phyloP scores from a whole-genome alignment of 2,888 invertebrate genomes.

The Cecidostiba fungosa region DNA sequence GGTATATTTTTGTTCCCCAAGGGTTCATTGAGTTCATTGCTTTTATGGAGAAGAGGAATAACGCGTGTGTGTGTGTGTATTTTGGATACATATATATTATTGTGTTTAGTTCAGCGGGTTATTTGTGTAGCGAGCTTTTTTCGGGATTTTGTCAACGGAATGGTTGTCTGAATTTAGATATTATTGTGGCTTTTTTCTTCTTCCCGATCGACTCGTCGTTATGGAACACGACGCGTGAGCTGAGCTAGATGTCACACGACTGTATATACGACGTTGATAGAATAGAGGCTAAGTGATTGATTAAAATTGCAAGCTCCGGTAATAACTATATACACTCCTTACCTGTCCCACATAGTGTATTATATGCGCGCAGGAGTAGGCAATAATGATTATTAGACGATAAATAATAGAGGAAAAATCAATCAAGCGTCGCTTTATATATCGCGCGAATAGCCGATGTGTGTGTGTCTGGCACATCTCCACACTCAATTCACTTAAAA shows the following conservation, averaged over 20 bases:
- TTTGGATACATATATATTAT: neutral
- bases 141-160: no score
- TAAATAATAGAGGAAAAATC: slow-evolving; percentile 36
- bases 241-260: neutral
- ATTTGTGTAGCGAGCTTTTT: neutral
- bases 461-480: neutral
- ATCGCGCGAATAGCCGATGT: neutral
- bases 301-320: neutral
- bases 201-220: no score
- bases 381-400: slow-evolving; percentile 22
- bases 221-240: no score
- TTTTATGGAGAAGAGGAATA: neutral
- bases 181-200: no score
- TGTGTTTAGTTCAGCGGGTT: neutral
- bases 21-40: neutral
- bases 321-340: slow-evolving; percentile 30
- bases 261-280: no score
- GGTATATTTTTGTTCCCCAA: slow-evolving; percentile 12
- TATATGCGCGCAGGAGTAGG: neutral
- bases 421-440: slow-evolving; percentile 8
- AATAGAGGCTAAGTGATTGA: neutral
- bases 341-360: slow-evolving; percentile 12
- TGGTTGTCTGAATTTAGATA: no score
- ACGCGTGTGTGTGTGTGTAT: neutral
- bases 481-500: slow-evolving; percentile 30